Conservation (phyloP, 2,888 invertebrate genomes). For the Spatulosminthurus flaviceps region DNA sequence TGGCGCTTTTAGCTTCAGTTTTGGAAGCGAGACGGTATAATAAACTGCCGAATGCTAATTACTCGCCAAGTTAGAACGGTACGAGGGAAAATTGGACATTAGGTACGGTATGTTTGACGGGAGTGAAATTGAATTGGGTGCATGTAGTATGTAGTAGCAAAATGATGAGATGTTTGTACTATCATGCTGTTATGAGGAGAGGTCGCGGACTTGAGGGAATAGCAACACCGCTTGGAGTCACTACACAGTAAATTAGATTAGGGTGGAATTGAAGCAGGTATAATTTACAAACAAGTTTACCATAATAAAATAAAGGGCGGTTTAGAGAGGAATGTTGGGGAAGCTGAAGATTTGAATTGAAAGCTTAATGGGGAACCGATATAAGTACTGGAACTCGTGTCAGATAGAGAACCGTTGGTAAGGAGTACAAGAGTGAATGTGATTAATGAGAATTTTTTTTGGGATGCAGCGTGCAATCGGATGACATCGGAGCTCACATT, state of each 20-base stretch:
- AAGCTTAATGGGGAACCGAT: neutral
- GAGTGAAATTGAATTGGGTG: slow-evolving; percentile 26
- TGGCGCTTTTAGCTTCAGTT: neutral
- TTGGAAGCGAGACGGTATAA: neutral
- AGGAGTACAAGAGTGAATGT: slow-evolving; percentile 19
- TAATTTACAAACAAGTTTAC: too few species aligned
- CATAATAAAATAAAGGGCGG: neutral
- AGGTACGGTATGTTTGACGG: slow-evolving; percentile 1
- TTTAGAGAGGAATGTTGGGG: neutral
- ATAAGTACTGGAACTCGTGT: neutral
- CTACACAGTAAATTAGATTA: too few species aligned
- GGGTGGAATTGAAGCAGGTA: too few species aligned
- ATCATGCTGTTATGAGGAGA: neutral
- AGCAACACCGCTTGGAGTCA: neutral
- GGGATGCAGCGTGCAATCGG: slow-evolving; percentile 80
- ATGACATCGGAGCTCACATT: slow-evolving; percentile 96
- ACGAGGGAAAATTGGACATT: slow-evolving; percentile 30
- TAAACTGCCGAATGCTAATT: slow-evolving; percentile 34
- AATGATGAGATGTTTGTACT: slow-evolving; percentile 31
- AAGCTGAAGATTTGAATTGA: neutral
- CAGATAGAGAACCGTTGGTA: slow-evolving; percentile 20
- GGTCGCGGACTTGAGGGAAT: neutral
- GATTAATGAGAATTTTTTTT: slow-evolving; percentile 43
- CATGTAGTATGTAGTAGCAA: neutral
- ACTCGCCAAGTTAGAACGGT: slow-evolving; percentile 15